These are phyloP conservation scores for Gryon sp. DNA, from an alignment of 1,140 invertebrate species.

Conservation along the genomic window DNA sequence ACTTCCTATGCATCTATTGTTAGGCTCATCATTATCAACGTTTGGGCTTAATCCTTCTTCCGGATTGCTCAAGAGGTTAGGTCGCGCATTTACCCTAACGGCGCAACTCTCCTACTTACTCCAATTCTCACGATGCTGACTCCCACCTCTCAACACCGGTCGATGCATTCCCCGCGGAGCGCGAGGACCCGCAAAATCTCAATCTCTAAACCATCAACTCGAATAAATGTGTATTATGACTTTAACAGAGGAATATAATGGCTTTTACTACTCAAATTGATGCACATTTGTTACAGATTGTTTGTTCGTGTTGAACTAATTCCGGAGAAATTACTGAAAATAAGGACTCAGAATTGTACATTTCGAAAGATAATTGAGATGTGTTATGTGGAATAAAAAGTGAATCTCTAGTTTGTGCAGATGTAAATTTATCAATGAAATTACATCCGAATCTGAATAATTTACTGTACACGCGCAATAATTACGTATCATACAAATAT, in stretches of 20 bases:
- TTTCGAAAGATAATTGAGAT: slow-evolving; percentile 9
- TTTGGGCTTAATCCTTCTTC: neutral
- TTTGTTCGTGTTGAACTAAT: slow-evolving; percentile 3
- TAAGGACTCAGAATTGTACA: slow-evolving; percentile 7
- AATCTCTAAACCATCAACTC: slow-evolving; percentile 15
- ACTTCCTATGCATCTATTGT: too few species aligned
- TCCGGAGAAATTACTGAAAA: slow-evolving; percentile 6
- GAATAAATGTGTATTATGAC: slow-evolving; percentile 23
- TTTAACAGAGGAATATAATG: neutral
- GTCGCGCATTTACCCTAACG: slow-evolving; percentile 15
- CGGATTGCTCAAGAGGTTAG: neutral
- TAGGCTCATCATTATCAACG: neutral
- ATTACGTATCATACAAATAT: neutral
- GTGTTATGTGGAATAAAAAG: neutral
- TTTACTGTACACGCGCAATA: too few species aligned
- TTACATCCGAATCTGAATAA: too few species aligned
- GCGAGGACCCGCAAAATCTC: slow-evolving; percentile 23
- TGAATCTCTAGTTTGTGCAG: too few species aligned
- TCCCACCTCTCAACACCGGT: slow-evolving; percentile 5
- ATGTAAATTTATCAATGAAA: too few species aligned
- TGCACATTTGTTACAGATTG: neutral
- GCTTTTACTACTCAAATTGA: neutral
- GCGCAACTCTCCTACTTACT: slow-evolving; percentile 14
- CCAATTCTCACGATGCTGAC: slow-evolving; percentile 20
- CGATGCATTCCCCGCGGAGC: slow-evolving; percentile 25